Evolutionary conservation across 2,888 invertebrate species (phyloP).

Genomic region (Chaitophorus viminalis): DNA sequence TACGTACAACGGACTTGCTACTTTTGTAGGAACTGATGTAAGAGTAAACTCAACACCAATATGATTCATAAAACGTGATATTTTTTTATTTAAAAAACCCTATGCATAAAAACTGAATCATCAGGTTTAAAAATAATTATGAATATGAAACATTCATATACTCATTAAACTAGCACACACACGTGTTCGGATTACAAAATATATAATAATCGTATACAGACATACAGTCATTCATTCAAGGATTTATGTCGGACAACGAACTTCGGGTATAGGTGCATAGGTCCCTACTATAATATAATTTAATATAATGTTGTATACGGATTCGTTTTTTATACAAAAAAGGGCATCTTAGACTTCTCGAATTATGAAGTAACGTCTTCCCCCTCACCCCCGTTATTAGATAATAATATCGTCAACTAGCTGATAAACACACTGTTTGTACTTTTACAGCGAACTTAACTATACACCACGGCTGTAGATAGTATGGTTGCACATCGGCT

Average conservation of each 20-base stretch:
- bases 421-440: background rate
- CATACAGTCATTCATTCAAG: background rate
- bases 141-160: background rate
- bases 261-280: background rate
- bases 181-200: conserved; percentile 11
- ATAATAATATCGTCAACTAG: background rate
- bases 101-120: conserved; percentile 2
- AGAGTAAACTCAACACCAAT: background rate
- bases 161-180: conserved; percentile 1
- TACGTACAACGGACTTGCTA: background rate
- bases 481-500: too few relatives aligned
- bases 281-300: too few relatives aligned
- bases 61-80: background rate
- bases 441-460: background rate
- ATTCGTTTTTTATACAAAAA: too few relatives aligned
- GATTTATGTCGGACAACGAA: conserved; percentile 11
- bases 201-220: background rate
- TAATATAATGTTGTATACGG: too few relatives aligned
- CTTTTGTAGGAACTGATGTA: background rate
- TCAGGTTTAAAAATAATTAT: background rate
- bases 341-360: too few relatives aligned
- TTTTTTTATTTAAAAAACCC: background rate
- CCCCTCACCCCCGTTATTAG: too few relatives aligned
- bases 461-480: too few relatives aligned
- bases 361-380: too few relatives aligned